phyloP scores from a whole-genome alignment of 2,113 vertebrate species.

The Halichoerus grypus region DNA sequence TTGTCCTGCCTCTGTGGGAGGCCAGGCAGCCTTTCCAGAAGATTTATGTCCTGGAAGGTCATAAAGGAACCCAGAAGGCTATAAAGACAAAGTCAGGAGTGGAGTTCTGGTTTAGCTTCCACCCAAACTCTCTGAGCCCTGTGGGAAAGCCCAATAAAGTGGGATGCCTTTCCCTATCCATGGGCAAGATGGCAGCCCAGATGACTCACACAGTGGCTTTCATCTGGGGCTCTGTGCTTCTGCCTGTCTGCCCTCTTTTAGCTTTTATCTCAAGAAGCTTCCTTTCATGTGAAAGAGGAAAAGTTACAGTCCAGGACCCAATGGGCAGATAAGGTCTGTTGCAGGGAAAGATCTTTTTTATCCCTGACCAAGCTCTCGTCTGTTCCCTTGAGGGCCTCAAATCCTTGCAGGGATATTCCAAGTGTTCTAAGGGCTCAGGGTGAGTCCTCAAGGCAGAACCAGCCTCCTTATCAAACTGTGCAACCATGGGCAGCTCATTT shows the following conservation, averaged over 20 bases:
- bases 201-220: background rate
- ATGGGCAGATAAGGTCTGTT: slow-evolving; percentile 37
- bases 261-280: slow-evolving; percentile 58
- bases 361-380: background rate
- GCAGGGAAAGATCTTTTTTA: background rate
- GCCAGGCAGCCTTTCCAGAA: background rate
- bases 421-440: background rate
- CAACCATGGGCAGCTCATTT: background rate
- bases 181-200: background rate
- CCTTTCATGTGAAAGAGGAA: slow-evolving; percentile 60
- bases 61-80: slow-evolving; percentile 64
- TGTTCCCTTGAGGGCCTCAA: background rate
- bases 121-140: slow-evolving; percentile 26
- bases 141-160: slow-evolving; percentile 34
- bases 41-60: slow-evolving; percentile 59
- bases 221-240: slow-evolving; percentile 3
- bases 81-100: slow-evolving; percentile 42
- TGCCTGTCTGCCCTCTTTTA: background rate
- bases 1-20: slow-evolving; percentile 47
- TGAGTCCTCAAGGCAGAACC: background rate
- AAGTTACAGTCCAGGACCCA: slow-evolving; percentile 24
- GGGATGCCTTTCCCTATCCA: background rate
- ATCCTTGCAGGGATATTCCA: background rate
- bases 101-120: slow-evolving; percentile 45
- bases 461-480: background rate